phyloP scores from a whole-genome alignment of 1,140 invertebrate species.

The Caenorhabditis inopinata region DNA sequence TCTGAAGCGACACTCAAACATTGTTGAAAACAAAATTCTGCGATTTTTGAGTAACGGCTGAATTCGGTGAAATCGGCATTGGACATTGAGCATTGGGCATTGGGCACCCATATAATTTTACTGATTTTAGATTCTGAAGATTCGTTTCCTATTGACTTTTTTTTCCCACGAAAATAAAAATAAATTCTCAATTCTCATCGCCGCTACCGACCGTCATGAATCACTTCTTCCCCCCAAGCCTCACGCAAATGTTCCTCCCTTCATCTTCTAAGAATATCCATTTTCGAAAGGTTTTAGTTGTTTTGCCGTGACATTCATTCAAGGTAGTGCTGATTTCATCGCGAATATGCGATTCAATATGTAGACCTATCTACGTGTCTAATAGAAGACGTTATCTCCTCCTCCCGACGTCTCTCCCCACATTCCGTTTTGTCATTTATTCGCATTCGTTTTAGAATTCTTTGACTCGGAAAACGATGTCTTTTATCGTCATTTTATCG shows the following conservation, averaged over 20 bases:
- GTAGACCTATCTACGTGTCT: not conserved
- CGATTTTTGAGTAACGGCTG: no score
- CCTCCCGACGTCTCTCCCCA: not conserved
- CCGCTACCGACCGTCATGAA: constrained; percentile 16
- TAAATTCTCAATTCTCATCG: not conserved
- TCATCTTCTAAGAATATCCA: no score
- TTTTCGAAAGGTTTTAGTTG: constrained; percentile 25
- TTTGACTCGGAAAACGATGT: not conserved
- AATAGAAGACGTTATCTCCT: not conserved
- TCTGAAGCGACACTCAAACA: no score
- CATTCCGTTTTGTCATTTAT: no score
- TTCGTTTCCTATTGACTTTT: no score
- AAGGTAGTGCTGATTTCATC: not conserved
- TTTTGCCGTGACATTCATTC: not conserved
- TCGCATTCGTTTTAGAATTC: no score
- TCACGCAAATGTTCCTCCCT: no score
- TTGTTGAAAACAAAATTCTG: no score
- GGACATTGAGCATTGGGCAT: no score
- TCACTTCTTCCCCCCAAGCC: not conserved
- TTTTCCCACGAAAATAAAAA: not conserved
- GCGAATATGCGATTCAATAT: not conserved
- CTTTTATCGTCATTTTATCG: constrained; percentile 30
- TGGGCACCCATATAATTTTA: no score
- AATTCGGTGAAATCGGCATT: no score
- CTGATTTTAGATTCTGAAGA: no score